Base-by-base conservation (phyloP, 2,888 invertebrate genomes). In the Tetrapedia diversipes region DNA sequence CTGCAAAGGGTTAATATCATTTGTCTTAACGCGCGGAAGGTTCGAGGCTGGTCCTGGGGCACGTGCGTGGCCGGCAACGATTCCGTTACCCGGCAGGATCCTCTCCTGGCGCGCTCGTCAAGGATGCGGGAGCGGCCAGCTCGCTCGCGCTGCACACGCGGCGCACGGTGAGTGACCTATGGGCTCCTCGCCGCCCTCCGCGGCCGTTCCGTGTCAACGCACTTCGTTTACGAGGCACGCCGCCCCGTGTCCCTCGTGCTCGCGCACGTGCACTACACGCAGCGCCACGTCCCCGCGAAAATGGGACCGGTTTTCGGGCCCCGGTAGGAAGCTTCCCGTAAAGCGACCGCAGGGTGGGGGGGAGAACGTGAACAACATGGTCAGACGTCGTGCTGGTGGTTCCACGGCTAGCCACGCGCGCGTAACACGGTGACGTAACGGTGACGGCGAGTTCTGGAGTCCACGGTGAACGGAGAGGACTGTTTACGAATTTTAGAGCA, bases 131-230 rank as follows among this genome's bases (percentile, higher is more conserved):
- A 3, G 56, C 11, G 16, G 22, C 22, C 37, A 10, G 16, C 27
- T 39, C 49, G 53, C 19, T 14, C 64, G 54, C 70, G 60, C 70
- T 76, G 67, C 64, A 60, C 56, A 45, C 43, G 60, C 24, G n/a
- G n/a, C 39, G 53, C 37, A 71, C 87, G 86, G 87, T 87, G 86
- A 87, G 86, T 87, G 86, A 87, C 86, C 86, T 82, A 86, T 77
- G 85, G n/a, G 77, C 73, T 80, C 75, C 81, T 70, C 75, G 51
- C 72, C 72, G 68, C 79, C 60, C 63, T 75, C 64, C 75, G 71
- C 76, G 77, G 69, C 68, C 80, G 80, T 82, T 76, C 70, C 80
- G 86, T 84, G 86, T 88, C 86, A 87, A 87, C 80, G 87, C 79
- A 86, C 86, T 81, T 80, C 61, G 59, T 47, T 70, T 66, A 68